A percentile compares a stretch with the other conserved stretches of the same genome.
These are phyloP conservation scores for Phrynosoma blainvillii DNA, from an alignment of 2,113 vertebrate species.

Conservation along the genomic window DNA sequence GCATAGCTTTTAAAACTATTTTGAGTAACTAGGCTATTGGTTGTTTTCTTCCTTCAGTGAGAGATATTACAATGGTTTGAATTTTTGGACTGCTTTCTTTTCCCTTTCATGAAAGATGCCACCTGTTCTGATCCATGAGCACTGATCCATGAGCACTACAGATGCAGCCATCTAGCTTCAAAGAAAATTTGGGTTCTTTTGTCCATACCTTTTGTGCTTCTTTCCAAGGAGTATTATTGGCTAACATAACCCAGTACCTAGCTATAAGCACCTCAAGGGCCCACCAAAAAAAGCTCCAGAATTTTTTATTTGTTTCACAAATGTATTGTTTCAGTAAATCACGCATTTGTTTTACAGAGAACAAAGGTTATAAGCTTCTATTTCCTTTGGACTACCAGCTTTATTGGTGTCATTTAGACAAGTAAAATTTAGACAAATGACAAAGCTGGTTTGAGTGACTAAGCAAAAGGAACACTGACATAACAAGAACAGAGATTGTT, in stretches of 20 bases:
- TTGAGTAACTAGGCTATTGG: neutral
- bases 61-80: neutral
- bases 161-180: neutral
- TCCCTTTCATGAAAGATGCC: slow-evolving; percentile 59
- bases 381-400: neutral
- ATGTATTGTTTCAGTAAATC: neutral
- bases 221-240: neutral
- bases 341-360: neutral
- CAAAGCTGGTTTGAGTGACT: neutral
- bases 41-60: neutral
- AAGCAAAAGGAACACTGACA: neutral
- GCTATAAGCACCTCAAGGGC: neutral
- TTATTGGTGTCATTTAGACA: neutral
- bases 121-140: neutral
- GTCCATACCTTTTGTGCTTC: neutral
- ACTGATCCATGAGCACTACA: neutral
- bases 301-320: neutral
- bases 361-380: slow-evolving; percentile 11
- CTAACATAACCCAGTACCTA: neutral
- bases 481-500: neutral
- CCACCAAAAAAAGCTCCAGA: too few species aligned
- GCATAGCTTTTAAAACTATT: neutral
- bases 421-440: neutral
- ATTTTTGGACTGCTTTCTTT: slow-evolving; percentile 7
- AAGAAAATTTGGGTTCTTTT: neutral